Conservation (phyloP, 1,140 invertebrate genomes). For the Euwallacea similis region DNA sequence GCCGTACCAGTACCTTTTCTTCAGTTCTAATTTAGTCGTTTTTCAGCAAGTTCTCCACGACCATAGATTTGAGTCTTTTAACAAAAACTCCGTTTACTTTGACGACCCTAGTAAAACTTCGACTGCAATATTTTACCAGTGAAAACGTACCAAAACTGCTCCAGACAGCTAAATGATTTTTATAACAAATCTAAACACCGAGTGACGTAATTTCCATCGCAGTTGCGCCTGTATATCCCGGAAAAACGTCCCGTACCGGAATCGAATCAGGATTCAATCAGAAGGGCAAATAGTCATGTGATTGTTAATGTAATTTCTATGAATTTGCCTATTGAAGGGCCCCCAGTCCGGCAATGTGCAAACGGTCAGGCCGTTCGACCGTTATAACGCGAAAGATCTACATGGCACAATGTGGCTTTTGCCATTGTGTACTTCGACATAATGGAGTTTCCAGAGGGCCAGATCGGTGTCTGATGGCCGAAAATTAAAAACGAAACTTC, state of each 20-base stretch:
- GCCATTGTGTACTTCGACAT: background rate
- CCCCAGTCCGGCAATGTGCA: constrained; percentile 43
- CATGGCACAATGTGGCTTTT: constrained; percentile 36
- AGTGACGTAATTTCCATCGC: constrained; percentile 15
- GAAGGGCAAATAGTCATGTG: constrained; percentile 51
- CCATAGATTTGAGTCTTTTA: too few relatives aligned
- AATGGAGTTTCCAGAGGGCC: too few relatives aligned
- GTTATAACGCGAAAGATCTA: constrained; percentile 51
- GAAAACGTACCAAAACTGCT: too few relatives aligned
- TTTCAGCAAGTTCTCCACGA: too few relatives aligned
- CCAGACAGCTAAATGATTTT: constrained; percentile 16
- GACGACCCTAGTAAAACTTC: too few relatives aligned
- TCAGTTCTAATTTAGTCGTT: too few relatives aligned
- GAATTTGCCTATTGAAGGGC: constrained; percentile 50
- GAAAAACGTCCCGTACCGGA: constrained; percentile 20
- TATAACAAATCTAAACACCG: constrained; percentile 29
- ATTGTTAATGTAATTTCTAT: constrained; percentile 54
- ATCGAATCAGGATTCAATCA: constrained; percentile 32
- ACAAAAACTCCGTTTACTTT: too few relatives aligned
- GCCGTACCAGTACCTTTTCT: too few relatives aligned
- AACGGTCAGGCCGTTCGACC: constrained; percentile 43
- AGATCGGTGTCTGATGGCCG: too few relatives aligned
- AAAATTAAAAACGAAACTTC: too few relatives aligned
- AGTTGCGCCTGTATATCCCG: constrained; percentile 14
- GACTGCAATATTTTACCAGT: too few relatives aligned